Evolutionary conservation across 1,140 invertebrate genomes (phyloP).

Genomic region (Drosophila dunni): DNA sequence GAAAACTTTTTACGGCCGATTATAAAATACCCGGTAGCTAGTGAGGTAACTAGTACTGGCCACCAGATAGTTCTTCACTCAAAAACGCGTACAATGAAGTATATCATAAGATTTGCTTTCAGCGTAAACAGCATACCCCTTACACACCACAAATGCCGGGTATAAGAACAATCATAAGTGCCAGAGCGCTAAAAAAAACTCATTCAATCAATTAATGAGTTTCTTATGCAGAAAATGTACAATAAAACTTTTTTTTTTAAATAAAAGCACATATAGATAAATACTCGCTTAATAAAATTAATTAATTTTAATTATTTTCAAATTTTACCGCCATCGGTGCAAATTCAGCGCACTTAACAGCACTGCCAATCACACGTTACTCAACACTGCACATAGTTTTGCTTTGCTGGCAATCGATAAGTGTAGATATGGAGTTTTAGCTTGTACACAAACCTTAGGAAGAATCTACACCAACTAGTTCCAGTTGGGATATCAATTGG

Average conservation of each 20-base stretch:
- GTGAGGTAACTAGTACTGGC: too few species aligned
- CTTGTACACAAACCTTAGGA: background rate
- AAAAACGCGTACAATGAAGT: too few species aligned
- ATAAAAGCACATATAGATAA: background rate
- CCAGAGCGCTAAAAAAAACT: too few species aligned
- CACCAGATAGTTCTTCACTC: too few species aligned
- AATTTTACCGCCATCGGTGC: constrained; percentile 22
- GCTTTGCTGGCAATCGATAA: background rate
- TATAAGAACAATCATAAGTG: too few species aligned
- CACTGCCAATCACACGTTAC: constrained; percentile 7
- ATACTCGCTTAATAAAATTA: background rate
- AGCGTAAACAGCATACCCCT: too few species aligned
- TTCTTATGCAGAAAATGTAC: too few species aligned
- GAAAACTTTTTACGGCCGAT: too few species aligned
- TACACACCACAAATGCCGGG: too few species aligned
- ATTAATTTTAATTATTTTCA: background rate
- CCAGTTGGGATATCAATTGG: background rate
- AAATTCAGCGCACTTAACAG: constrained; percentile 9
- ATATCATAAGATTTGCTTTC: too few species aligned
- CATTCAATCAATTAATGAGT: too few species aligned
- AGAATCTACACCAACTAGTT: background rate
- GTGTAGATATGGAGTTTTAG: background rate
- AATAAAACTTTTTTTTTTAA: too few species aligned
- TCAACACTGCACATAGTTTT: constrained; percentile 30
- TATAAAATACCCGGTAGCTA: background rate